Conservation (phyloP, 2,113 vertebrate species). For the Esox niger region DNA sequence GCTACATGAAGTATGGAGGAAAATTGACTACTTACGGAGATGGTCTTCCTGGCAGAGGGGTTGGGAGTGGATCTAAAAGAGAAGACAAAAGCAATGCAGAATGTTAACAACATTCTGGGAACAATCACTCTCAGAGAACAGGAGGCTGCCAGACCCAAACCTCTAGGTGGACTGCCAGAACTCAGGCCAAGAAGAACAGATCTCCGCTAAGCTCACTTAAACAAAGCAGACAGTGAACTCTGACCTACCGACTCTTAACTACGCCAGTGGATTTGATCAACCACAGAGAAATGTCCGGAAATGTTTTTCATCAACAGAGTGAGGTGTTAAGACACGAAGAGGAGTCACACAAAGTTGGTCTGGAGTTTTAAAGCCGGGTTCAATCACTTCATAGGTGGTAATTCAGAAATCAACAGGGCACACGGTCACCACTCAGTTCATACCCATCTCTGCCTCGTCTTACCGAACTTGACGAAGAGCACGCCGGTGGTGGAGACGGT, state of each 20-base stretch:
- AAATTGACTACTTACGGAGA: constrained; percentile 84
- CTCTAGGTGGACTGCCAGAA: constrained; percentile 36
- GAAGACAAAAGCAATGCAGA: constrained; percentile 40
- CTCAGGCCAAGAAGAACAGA: background rate
- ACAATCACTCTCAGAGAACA: constrained; percentile 57
- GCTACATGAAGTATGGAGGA: constrained; percentile 2
- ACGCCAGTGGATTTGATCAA: background rate
- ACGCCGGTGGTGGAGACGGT: constrained; percentile 92
- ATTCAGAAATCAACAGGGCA: no score
- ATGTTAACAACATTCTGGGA: constrained; percentile 47
- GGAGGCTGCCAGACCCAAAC: constrained; percentile 2
- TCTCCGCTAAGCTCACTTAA: background rate
- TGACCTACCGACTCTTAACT: background rate
- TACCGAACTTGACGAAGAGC: constrained; percentile 96
- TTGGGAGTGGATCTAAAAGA: constrained; percentile 89
- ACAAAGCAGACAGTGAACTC: constrained; percentile 8
- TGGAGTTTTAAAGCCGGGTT: no score
- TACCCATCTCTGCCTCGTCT: constrained; percentile 41
- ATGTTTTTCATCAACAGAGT: no score
- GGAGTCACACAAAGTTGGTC: no score
- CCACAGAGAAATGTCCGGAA: background rate
- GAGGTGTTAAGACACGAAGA: no score
- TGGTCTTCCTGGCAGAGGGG: constrained; percentile 81
- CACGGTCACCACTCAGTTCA: no score
- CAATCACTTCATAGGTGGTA: background rate